These are phyloP conservation scores for Lobophora halterata DNA, from an alignment of 2,888 invertebrate genomes.

Conservation along the genomic window DNA sequence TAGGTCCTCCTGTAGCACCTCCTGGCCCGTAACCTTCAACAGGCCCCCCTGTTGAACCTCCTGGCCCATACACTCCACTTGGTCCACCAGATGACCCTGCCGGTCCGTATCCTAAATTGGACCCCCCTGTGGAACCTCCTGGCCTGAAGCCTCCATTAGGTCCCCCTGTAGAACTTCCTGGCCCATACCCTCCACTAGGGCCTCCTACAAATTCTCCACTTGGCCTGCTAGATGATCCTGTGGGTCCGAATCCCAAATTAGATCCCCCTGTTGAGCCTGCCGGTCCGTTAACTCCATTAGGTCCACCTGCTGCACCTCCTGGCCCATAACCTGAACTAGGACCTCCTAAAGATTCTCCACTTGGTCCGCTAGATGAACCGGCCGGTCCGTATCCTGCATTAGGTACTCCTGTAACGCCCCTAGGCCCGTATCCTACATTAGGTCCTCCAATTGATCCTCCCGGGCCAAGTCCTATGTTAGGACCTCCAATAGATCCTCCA, in stretches of 20 bases:
- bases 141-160: conserved; percentile 2
- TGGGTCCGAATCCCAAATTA: conserved; percentile 17
- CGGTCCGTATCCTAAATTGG: conserved; percentile 2
- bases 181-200: conserved; percentile 3
- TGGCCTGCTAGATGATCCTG: conserved; percentile 8
- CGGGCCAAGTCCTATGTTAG: conserved; percentile 5
- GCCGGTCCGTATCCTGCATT: conserved; percentile 12
- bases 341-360: conserved; percentile 11
- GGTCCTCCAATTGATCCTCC: conserved; percentile 6
- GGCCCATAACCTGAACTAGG: conserved; percentile 8
- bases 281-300: conserved; percentile 13
- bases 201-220: conserved; percentile 21
- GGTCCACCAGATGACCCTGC: conserved; percentile 5
- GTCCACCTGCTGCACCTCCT: conserved; percentile 5
- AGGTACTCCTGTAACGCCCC: conserved; percentile 1
- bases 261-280: conserved; percentile 17
- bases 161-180: background rate
- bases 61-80: background rate
- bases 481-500: conserved; percentile 4
- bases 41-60: conserved; percentile 3
- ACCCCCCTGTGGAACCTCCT: conserved; percentile 2
- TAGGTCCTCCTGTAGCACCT: background rate
- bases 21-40: conserved; percentile 6
- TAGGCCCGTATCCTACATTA: conserved; percentile 14
- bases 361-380: too few relatives aligned